Base-by-base conservation (phyloP, 2,113 vertebrate genomes). In the Xenus cinereus region DNA sequence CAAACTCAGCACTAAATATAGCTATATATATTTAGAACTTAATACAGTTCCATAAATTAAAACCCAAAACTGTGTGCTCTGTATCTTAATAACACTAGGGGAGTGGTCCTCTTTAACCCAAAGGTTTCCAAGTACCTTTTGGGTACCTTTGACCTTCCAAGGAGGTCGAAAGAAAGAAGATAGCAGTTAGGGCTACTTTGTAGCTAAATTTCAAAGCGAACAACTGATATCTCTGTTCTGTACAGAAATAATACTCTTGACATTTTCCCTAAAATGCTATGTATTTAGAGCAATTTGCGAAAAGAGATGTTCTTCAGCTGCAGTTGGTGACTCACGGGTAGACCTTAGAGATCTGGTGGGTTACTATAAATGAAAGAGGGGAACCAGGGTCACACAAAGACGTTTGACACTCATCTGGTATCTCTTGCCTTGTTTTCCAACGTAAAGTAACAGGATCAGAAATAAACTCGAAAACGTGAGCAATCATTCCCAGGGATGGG, bases 281-380 rank as follows among this genome's bases (percentile, higher is more conserved):
- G 10, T 26, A 32, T 84, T 87, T 84, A 72, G 56, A 72, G 78
- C 43, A 78, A 79, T 81, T 68, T 84, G 60, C 78, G 81, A 50
- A 78, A 91, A 79, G 84, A 95, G 60, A 91, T 73, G 74, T 57
- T 95, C 51, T 73, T 82, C 57, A 85, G 87, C 51, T 92, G 85
- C 82, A 88, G 43, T 3, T 80, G 45, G 53, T 94, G 63, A 77
- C 41, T 82, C 84, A 73, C 16, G 9, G 6, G 60, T 9, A 84
- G 69, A 21, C 39, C 54, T 67, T 0, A 30, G n/a, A 89, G 53
- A 57, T 45, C 57, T n/a, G 45, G 15, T 43, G 48, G 56, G 48
- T 67, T 62, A 53, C 57, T 41, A 6, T 3, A 75, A 91, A 78
- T 71, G 62, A 53, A 79, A 33, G 6, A 84, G 60, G 39, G 45